phyloP scores from a whole-genome alignment of 2,113 vertebrate genomes.

The Oceanites oceanicus region DNA sequence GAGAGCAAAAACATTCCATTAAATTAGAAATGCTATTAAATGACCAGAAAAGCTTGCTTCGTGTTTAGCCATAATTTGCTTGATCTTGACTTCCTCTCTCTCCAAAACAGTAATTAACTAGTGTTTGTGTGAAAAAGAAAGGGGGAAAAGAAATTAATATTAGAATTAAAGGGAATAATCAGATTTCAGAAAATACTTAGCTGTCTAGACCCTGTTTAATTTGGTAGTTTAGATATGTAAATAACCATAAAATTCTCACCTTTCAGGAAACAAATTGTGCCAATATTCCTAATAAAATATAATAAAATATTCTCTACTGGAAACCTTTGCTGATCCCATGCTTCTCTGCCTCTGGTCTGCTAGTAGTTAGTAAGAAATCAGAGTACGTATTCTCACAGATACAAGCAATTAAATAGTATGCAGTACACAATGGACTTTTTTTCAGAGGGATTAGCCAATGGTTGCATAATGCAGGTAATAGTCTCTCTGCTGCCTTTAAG shows the following conservation, averaged over 20 bases:
- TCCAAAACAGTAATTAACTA: neutral
- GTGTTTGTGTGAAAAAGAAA: neutral
- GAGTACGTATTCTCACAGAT: neutral
- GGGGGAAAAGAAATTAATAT: neutral
- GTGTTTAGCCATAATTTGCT: neutral
- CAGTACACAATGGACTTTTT: neutral
- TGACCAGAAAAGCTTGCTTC: neutral
- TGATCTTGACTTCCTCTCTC: neutral
- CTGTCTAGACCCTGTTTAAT: neutral
- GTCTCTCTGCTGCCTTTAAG: neutral
- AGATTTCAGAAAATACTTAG: neutral
- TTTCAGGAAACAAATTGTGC: neutral
- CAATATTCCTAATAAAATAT: neutral
- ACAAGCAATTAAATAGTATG: neutral
- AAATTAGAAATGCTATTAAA: neutral
- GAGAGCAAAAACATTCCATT: neutral
- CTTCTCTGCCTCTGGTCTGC: neutral
- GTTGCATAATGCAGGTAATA: neutral
- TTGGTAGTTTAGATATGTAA: neutral
- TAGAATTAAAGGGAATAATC: neutral
- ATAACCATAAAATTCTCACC: neutral
- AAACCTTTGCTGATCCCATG: neutral
- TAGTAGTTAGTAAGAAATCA: neutral
- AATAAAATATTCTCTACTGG: neutral
- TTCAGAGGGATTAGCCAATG: fast-evolving